phyloP scores from a whole-genome alignment of 2,797 vertebrate genomes.

The Melanogrammus aeglefinus region DNA sequence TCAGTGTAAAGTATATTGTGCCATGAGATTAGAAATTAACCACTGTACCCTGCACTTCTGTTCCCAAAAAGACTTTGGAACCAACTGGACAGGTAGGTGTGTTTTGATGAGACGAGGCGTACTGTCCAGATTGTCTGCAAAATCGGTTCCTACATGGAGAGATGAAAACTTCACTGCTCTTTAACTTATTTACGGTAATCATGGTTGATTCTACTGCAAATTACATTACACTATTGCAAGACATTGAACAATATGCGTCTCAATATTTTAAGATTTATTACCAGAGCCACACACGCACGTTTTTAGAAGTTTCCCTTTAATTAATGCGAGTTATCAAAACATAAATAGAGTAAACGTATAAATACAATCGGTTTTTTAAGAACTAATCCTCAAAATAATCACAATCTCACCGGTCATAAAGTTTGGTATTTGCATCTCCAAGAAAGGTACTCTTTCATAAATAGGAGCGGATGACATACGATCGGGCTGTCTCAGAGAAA shows the following conservation, averaged over 20 bases:
- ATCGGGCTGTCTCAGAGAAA: constrained; percentile 44
- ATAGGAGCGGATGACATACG: constrained; percentile 49
- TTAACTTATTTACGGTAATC: not conserved
- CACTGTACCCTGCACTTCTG: constrained; percentile 61
- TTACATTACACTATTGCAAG: not conserved
- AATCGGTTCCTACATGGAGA: constrained; percentile 50
- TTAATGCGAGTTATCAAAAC: no score
- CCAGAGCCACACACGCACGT: no score
- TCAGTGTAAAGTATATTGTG: not conserved
- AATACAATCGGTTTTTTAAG: not conserved
- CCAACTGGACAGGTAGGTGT: constrained; percentile 69
- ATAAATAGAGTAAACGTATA: not conserved
- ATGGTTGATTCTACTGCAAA: not conserved
- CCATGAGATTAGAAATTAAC: not conserved
- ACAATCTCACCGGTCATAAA: constrained; percentile 40
- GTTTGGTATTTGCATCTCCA: constrained; percentile 44
- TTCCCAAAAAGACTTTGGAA: constrained; percentile 73
- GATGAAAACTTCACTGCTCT: not conserved
- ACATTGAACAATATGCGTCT: no score
- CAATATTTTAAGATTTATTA: no score
- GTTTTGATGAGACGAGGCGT: constrained; percentile 72
- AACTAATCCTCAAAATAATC: not conserved
- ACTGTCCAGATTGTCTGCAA: constrained; percentile 55
- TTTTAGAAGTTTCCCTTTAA: no score
- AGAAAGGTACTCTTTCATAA: constrained; percentile 60